Evolutionary conservation across 2,113 vertebrate genomes (phyloP).

Genomic region (Sebastes schlegelii): DNA sequence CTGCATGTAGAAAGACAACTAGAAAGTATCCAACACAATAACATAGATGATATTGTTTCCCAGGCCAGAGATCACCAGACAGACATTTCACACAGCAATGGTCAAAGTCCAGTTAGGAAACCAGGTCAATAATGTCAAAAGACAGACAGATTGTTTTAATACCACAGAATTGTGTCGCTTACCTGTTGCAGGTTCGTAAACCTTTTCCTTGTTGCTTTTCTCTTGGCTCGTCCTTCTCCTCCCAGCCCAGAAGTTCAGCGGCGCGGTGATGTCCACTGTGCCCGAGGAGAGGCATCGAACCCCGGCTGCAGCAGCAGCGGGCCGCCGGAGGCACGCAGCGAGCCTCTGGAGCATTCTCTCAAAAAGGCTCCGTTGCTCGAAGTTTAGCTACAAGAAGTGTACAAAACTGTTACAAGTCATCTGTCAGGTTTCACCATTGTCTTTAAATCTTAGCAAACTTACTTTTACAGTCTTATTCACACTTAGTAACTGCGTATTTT

Average conservation of each 20-base stretch:
- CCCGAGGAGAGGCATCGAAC: conserved; percentile 85
- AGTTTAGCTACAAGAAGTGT: neutral
- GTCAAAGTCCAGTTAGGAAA: conserved; percentile 60
- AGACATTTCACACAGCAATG: neutral
- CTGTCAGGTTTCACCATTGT: neutral
- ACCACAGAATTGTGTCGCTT: neutral
- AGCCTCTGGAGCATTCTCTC: conserved; percentile 59
- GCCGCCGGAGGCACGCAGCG: conserved; percentile 19
- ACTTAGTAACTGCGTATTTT: neutral
- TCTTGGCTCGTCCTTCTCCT: conserved; percentile 81
- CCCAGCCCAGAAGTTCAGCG: conserved; percentile 92
- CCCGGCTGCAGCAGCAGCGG: conserved; percentile 21
- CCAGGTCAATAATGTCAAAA: neutral
- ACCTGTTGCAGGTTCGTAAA: conserved; percentile 95
- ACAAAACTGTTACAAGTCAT: neutral
- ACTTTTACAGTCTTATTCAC: neutral
- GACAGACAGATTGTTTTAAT: neutral
- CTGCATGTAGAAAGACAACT: neutral
- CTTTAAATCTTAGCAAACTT: neutral
- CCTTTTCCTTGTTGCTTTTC: conserved; percentile 79
- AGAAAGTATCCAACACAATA: neutral
- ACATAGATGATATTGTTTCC: neutral
- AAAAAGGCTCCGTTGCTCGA: neutral
- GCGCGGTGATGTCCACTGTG: conserved; percentile 75
- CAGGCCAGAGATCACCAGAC: neutral